A percentile compares a stretch with the other conserved stretches of the same genome.
Conservation (phyloP, 64 coral and sea anemone species). For the Actinia tenebrosa region DNA sequence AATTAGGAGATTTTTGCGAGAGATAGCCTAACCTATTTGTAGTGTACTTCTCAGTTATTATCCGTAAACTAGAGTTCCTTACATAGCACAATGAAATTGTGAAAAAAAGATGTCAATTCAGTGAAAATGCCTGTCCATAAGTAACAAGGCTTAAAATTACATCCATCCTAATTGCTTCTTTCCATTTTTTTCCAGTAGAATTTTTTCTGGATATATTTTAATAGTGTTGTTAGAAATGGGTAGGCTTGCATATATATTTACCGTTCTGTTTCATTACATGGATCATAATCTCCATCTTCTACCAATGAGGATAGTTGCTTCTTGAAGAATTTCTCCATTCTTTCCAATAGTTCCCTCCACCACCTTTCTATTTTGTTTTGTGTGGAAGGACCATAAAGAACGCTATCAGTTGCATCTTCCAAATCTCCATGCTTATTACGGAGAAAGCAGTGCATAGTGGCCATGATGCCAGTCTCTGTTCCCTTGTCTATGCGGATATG, state of each 20-base stretch:
- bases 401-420: conserved; percentile 26
- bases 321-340: conserved; percentile 37
- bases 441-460: conserved; percentile 24
- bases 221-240: too few species aligned
- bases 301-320: conserved; percentile 9
- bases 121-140: conserved; percentile 8
- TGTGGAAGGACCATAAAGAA: conserved; percentile 30
- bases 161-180: conserved; percentile 11
- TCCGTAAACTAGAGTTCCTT: conserved; percentile 5
- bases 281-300: conserved; percentile 37
- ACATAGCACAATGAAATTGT: conserved; percentile 6
- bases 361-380: conserved; percentile 38
- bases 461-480: conserved; percentile 25
- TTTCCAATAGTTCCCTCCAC: conserved; percentile 30
- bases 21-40: too few species aligned
- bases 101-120: conserved; percentile 1
- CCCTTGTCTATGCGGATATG: conserved; percentile 26
- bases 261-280: conserved; percentile 12
- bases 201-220: too few species aligned
- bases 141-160: conserved; percentile 12
- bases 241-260: conserved; percentile 9
- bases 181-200: conserved; percentile 11
- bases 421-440: conserved; percentile 10
- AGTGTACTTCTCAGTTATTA: conserved; percentile 10
- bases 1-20: too few species aligned